Conservation (phyloP, 2,113 vertebrate genomes). For the Typhlomys cinereus region DNA sequence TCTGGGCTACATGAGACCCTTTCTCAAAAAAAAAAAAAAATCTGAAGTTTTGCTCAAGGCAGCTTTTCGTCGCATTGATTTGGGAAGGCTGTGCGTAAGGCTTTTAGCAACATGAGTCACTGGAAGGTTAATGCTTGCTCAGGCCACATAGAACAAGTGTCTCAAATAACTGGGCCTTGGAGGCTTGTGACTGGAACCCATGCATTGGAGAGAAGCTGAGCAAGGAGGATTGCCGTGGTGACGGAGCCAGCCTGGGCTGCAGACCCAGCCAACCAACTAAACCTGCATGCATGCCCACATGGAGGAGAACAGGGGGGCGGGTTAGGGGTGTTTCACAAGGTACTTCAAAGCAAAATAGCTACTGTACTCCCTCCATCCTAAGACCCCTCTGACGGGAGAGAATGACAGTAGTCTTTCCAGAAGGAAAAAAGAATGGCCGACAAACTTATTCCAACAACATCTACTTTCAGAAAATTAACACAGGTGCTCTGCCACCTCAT, state of each 20-base stretch:
- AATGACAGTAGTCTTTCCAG: neutral
- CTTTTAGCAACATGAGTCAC: neutral
- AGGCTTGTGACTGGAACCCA: neutral
- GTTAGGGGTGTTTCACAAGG: neutral
- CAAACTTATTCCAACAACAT: neutral
- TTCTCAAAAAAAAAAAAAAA: too few relatives aligned
- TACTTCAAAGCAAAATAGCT: neutral
- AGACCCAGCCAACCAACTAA: neutral
- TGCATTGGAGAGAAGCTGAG: neutral
- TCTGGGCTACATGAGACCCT: neutral
- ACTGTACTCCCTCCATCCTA: neutral
- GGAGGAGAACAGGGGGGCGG: neutral
- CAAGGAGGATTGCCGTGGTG: neutral
- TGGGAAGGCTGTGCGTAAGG: neutral
- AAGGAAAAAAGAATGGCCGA: neutral
- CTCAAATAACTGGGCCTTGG: neutral
- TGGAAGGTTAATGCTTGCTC: neutral
- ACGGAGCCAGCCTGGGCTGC: neutral
- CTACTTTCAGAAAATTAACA: neutral
- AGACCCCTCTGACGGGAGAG: neutral
- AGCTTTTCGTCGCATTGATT: neutral
- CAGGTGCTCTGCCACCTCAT: neutral
- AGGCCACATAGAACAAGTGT: neutral
- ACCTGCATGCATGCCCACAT: neutral
- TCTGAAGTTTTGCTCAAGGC: neutral